These are phyloP conservation scores for Porites evermanni DNA, from an alignment of 92 coral and sea anemone genomes.

Conservation along the genomic window DNA sequence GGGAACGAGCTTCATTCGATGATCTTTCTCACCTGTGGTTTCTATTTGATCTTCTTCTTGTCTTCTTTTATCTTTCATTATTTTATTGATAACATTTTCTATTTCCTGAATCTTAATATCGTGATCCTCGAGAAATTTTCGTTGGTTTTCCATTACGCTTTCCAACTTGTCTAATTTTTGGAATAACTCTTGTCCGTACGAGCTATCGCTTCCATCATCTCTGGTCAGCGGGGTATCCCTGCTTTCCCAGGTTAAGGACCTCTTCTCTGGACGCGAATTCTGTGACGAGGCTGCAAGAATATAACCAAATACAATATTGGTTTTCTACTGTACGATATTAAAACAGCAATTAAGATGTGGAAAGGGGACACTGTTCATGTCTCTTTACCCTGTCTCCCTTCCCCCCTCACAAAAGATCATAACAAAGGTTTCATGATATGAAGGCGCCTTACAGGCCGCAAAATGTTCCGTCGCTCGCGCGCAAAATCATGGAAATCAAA, in stretches of 20 bases:
- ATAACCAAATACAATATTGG: too few relatives aligned
- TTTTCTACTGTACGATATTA: neutral
- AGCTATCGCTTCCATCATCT: constrained; percentile 14
- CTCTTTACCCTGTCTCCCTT: too few relatives aligned
- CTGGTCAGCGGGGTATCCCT: neutral
- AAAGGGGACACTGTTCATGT: too few relatives aligned
- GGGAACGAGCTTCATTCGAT: neutral
- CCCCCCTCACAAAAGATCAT: too few relatives aligned
- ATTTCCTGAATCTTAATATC: constrained; percentile 36
- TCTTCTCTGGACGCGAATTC: neutral
- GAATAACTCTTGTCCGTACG: neutral
- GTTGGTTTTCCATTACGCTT: constrained; percentile 26
- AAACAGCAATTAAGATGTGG: too few relatives aligned
- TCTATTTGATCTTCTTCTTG: constrained; percentile 7
- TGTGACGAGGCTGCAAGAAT: constrained; percentile 20
- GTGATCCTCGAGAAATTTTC: constrained; percentile 38
- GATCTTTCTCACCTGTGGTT: neutral
- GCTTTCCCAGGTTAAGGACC: constrained; percentile 10
- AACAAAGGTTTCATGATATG: too few relatives aligned
- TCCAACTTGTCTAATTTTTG: constrained; percentile 27
- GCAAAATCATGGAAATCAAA: too few relatives aligned
- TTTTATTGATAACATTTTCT: constrained; percentile 11
- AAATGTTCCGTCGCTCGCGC: too few relatives aligned
- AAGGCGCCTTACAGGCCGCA: too few relatives aligned
- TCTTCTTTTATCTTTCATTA: neutral